phyloP scores from a whole-genome alignment of 2,888 invertebrate species.

The Atrina japonica region DNA sequence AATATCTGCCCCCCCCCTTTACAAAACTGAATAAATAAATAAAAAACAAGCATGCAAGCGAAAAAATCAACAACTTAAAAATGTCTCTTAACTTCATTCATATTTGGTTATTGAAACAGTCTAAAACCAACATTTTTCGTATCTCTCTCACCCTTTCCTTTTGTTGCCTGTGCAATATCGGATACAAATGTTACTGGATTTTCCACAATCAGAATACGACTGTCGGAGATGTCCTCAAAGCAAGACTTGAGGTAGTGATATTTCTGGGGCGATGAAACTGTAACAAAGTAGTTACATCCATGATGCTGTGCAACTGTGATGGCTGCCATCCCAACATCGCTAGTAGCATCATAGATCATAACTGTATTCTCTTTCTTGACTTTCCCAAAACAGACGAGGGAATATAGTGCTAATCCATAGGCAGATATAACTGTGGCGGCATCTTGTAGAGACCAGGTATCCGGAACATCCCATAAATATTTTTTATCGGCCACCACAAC shows the following conservation, averaged over 20 bases:
- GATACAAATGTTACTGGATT: slow-evolving; percentile 25
- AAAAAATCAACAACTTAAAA: neutral
- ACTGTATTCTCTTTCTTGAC: slow-evolving; percentile 90
- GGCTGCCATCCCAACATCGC: slow-evolving; percentile 97
- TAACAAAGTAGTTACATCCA: slow-evolving; percentile 89
- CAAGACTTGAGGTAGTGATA: slow-evolving; percentile 84
- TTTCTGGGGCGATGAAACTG: slow-evolving; percentile 92
- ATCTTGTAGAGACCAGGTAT: slow-evolving; percentile 92
- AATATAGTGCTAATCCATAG: slow-evolving; percentile 93
- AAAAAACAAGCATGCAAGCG: no score
- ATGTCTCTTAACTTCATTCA: neutral
- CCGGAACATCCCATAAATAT: slow-evolving; percentile 91
- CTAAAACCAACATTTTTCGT: neutral
- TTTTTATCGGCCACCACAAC: slow-evolving; percentile 91
- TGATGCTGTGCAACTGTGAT: slow-evolving; percentile 95
- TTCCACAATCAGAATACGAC: slow-evolving; percentile 26
- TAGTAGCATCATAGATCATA: slow-evolving; percentile 93
- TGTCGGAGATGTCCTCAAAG: slow-evolving; percentile 25
- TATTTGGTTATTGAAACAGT: neutral
- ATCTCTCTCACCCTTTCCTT: slow-evolving; percentile 41
- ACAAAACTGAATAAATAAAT: no score
- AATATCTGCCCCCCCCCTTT: no score
- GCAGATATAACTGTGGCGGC: slow-evolving; percentile 97
- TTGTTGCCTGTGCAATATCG: slow-evolving; percentile 42
- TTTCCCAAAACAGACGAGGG: slow-evolving; percentile 91